Base-by-base conservation (phyloP, 2,888 invertebrate genomes). In the Fragum fragum region DNA sequence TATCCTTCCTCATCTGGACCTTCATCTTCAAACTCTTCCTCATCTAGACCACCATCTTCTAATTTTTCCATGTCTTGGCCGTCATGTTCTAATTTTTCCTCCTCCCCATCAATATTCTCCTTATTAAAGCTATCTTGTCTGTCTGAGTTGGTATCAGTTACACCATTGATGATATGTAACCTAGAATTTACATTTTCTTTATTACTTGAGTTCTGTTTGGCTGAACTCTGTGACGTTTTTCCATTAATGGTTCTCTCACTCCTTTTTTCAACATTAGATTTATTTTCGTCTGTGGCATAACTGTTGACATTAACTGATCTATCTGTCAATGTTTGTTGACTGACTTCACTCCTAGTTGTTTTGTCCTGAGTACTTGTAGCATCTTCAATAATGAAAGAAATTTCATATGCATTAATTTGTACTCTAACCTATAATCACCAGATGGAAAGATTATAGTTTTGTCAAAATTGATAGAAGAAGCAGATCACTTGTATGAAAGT, bases 11-110 rank as follows among this genome's bases (percentile, higher is more conserved):
- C 47, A 9, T 47, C 47, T 18, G 2, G n/a, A 14, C 47, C 47
- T 14, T 47, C 47, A 47, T 47, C 47, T n/a, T n/a, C 47, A 9
- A n/a, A 18, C 3, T n/a, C 14, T 42, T 52, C 29, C 66, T 72
- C 66, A 68, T 75, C 47, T 53, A 29, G 39, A 26, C 47, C 70
- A 39, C 47, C 59, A n/a, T 68, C 32, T 28, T 76, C 74, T 21
- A 26, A 53, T 23, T 70, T 32, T 52, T 70, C 47, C 26, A 11
- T 28, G 9, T 36, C 32, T 36, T 36, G 32, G 9, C 5, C 32
- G 5, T 36, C 32, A 39, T 39, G n/a, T 23, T 79, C 79, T 69
- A 28, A 57, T 18, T 16, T 39, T 23, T 73, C 68, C 16, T 23
- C 21, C 3, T 16, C 26, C 32, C 28, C n/a, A 16, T 16, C 18